A percentile compares a stretch with the other conserved stretches of the same genome.
phyloP scores from a whole-genome alignment of 2,113 vertebrate species.

The Galeopterus variegatus region DNA sequence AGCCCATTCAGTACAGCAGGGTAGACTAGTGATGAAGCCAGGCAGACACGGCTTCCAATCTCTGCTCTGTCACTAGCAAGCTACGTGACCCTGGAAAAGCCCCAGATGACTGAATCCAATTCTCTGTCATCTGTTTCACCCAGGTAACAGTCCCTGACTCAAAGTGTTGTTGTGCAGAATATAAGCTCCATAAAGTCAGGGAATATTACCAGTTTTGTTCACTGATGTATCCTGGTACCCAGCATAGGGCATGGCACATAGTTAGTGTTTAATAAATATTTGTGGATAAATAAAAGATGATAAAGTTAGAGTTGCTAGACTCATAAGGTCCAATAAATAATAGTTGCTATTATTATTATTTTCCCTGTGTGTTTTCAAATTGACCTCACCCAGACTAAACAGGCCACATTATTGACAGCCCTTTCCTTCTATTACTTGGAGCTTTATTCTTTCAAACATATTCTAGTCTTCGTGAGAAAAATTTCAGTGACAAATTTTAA shows the following conservation, averaged over 20 bases:
- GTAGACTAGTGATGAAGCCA: not conserved
- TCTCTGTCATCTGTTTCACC: not conserved
- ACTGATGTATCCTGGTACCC: not conserved
- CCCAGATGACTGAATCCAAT: not conserved
- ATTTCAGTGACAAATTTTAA: slow-evolving; percentile 73
- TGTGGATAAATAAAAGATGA: not conserved
- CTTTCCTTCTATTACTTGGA: slow-evolving; percentile 5
- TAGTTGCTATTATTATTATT: not conserved
- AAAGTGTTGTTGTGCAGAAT: not conserved
- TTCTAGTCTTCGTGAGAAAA: slow-evolving; percentile 60
- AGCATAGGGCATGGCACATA: not conserved
- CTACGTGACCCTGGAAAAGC: not conserved
- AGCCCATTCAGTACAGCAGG: fast-evolving
- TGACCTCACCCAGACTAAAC: not conserved
- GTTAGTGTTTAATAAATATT: not conserved
- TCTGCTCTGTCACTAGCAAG: not conserved
- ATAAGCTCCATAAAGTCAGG: not conserved
- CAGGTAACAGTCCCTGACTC: not conserved
- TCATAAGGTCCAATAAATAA: not conserved
- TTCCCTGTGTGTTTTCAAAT: slow-evolving; percentile 39
- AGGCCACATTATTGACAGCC: not conserved
- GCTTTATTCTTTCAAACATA: slow-evolving; percentile 65
- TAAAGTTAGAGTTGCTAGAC: not conserved
- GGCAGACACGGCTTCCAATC: not conserved
- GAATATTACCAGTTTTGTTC: not conserved